Conservation (phyloP, 2,888 invertebrate species). For the Drosophila ezoana region DNA sequence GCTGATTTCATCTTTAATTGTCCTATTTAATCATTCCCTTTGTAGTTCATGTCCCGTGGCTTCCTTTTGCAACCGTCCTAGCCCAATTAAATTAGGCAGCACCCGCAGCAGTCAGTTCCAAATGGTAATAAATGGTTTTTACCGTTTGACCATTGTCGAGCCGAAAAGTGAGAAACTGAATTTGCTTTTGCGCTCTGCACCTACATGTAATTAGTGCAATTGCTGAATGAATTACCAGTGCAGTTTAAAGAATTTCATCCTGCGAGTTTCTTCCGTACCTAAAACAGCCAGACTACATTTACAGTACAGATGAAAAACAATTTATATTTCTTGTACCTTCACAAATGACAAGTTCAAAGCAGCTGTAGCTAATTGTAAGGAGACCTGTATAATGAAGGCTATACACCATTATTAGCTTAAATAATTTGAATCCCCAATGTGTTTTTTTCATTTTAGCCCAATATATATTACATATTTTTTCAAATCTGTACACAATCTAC, state of each 20-base stretch:
- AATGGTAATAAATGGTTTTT: constrained; percentile 36
- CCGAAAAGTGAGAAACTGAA: constrained; percentile 16
- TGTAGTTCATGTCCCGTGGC: constrained; percentile 9
- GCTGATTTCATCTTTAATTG: constrained; percentile 14
- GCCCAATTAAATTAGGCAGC: constrained; percentile 61
- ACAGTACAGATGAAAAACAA: constrained; percentile 3
- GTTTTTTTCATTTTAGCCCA: background rate
- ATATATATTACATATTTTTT: no score
- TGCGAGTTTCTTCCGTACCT: constrained; percentile 42
- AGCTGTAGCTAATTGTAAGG: constrained; percentile 36
- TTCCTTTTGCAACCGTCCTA: constrained; percentile 10
- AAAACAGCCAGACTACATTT: constrained; percentile 20
- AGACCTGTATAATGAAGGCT: constrained; percentile 20
- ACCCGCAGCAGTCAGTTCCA: constrained; percentile 19
- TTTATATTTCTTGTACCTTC: constrained; percentile 9
- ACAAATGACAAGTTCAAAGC: constrained; percentile 42
- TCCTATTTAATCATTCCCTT: background rate
- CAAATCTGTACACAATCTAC: no score
- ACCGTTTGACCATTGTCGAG: constrained; percentile 12
- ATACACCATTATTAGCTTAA: constrained; percentile 13
- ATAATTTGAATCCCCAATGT: background rate
- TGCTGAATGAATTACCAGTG: constrained; percentile 64
- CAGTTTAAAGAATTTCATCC: constrained; percentile 57
- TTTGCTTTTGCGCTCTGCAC: constrained; percentile 24
- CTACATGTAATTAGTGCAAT: constrained; percentile 69